phyloP scores from a whole-genome alignment of 1,140 invertebrate species.

The Drosophila miranda region DNA sequence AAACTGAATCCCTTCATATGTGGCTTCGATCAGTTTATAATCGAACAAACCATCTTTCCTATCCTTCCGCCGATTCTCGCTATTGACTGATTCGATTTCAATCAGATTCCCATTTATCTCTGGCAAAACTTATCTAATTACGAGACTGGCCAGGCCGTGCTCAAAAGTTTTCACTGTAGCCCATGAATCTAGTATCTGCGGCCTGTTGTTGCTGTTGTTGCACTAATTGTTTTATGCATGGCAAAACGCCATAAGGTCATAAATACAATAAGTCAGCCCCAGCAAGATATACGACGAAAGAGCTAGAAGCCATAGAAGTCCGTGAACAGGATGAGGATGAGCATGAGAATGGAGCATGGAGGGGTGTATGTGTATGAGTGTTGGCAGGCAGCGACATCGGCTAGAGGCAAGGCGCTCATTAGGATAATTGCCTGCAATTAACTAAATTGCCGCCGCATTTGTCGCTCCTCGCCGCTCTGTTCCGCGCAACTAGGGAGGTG shows the following conservation, averaged over 20 bases:
- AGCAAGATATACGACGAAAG: conserved; percentile 56
- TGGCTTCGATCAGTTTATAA: no score
- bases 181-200: no score
- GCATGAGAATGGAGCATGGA: not conserved
- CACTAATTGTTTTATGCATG: conserved; percentile 64
- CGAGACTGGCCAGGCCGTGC: not conserved
- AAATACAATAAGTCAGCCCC: conserved; percentile 70
- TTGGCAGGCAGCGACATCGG: conserved; percentile 41
- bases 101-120: conserved; percentile 21
- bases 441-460: conserved; percentile 80
- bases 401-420: conserved; percentile 76
- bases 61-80: no score
- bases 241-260: conserved; percentile 72
- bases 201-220: conserved; percentile 25
- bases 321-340: not conserved
- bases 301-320: conserved; percentile 12
- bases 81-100: conserved; percentile 1
- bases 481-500: not conserved
- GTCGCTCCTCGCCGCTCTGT: conserved; percentile 49
- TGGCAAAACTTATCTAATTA: conserved; percentile 35
- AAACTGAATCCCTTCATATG: no score
- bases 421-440: conserved; percentile 81
- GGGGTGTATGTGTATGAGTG: not conserved
- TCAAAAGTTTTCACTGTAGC: conserved; percentile 6
- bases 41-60: no score